Percentiles rank a stretch among this genome's conserved stretches.
These are phyloP conservation scores for Threskiornis aethiopicus DNA, from an alignment of 2,797 vertebrate species.

Conservation along the genomic window DNA sequence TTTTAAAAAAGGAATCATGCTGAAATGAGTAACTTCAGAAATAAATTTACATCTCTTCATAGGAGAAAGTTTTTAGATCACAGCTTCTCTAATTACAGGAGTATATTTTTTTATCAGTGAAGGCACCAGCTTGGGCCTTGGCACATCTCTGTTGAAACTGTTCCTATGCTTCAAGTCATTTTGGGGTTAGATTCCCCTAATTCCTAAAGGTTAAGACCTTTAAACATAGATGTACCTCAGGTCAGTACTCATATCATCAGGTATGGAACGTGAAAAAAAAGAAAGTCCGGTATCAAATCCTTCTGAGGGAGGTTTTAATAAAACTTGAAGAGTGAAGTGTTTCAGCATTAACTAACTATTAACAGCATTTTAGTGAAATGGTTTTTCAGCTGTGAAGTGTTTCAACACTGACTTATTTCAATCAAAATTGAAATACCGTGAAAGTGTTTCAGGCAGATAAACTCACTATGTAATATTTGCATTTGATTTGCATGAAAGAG, in stretches of 20 bases:
- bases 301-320: not conserved
- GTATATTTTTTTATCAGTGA: not conserved
- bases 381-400: not conserved
- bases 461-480: not conserved
- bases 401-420: not conserved
- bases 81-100: not conserved
- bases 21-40: not conserved
- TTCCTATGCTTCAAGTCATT: not conserved
- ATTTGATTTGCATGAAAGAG: not conserved
- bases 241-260: not conserved
- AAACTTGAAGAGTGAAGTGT: not conserved
- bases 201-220: not conserved
- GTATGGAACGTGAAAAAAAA: not conserved
- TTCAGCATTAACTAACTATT: not conserved
- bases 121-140: not conserved
- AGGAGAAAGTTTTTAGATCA: not conserved
- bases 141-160: rapidly evolving
- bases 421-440: not conserved
- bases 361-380: not conserved
- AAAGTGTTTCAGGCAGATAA: not conserved
- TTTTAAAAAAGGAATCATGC: not conserved
- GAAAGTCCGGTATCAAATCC: not conserved
- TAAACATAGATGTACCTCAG: not conserved
- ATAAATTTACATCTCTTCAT: not conserved
- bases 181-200: not conserved